A percentile compares a stretch with the other conserved stretches of the same genome.
phyloP scores from a whole-genome alignment of 2,113 vertebrate species.

The Puffinus mauretanicus region DNA sequence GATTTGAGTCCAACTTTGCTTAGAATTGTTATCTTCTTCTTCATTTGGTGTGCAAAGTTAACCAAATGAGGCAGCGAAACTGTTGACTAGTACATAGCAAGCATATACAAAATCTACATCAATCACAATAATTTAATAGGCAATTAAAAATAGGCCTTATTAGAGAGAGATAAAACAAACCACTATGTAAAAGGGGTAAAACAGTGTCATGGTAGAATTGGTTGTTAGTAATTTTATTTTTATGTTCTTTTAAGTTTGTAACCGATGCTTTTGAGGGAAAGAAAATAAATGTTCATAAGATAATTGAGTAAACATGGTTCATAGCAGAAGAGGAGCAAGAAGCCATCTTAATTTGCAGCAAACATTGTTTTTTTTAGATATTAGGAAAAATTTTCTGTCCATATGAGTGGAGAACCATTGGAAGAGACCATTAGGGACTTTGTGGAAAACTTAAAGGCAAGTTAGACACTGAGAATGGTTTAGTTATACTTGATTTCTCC shows the following conservation, averaged over 20 bases:
- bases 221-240: not conserved
- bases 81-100: not conserved
- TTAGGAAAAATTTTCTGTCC: not conserved
- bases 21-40: not conserved
- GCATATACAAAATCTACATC: not conserved
- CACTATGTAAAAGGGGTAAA: not conserved
- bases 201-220: not conserved
- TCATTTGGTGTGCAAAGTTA: not conserved
- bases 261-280: not conserved
- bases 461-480: not conserved
- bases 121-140: not conserved
- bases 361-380: not conserved
- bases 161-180: not conserved
- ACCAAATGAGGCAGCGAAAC: not conserved
- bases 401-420: not conserved
- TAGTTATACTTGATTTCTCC: not conserved
- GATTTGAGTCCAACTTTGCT: not conserved
- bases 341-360: not conserved
- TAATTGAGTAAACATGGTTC: not conserved
- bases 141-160: not conserved
- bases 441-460: not conserved
- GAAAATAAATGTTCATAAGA: not conserved
- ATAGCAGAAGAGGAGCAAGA: not conserved
- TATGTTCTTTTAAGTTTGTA: not conserved
- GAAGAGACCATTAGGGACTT: not conserved